These are phyloP conservation scores for Podarcis raffonei DNA, from an alignment of 2,113 vertebrate genomes.

Conservation along the genomic window DNA sequence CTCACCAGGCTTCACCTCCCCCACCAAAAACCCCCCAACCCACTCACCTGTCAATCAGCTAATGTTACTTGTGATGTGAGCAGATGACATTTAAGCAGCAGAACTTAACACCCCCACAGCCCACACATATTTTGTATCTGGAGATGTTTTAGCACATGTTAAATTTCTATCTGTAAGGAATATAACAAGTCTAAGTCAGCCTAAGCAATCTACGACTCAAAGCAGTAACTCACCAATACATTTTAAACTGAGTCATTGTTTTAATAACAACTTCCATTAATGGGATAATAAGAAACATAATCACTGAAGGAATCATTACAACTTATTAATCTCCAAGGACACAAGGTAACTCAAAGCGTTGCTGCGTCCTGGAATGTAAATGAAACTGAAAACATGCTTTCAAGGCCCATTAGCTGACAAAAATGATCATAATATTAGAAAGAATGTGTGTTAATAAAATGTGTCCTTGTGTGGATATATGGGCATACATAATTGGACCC, in stretches of 20 bases:
- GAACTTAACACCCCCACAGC: background rate
- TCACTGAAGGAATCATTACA: conserved; percentile 36
- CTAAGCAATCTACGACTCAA: conserved; percentile 34
- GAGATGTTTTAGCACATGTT: background rate
- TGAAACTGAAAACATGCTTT: background rate
- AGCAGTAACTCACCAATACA: conserved; percentile 40
- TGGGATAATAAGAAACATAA: conserved; percentile 38
- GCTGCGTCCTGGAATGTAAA: background rate
- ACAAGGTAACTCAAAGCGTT: background rate
- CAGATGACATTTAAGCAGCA: too few relatives aligned
- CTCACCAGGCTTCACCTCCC: too few relatives aligned
- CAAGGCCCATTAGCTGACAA: background rate
- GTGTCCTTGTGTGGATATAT: background rate
- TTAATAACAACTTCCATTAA: conserved; percentile 50
- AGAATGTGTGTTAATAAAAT: background rate
- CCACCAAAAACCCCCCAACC: too few relatives aligned
- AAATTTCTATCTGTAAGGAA: conserved; percentile 12
- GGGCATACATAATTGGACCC: background rate
- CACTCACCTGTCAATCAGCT: too few relatives aligned
- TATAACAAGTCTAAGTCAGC: conserved; percentile 3
- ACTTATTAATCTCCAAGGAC: conserved; percentile 17
- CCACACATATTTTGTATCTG: background rate
- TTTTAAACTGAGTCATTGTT: conserved; percentile 46
- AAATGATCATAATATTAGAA: background rate
- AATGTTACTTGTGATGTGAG: too few relatives aligned